Conservation (phyloP, 2,113 vertebrate species). For the Asarcornis scutulata region DNA sequence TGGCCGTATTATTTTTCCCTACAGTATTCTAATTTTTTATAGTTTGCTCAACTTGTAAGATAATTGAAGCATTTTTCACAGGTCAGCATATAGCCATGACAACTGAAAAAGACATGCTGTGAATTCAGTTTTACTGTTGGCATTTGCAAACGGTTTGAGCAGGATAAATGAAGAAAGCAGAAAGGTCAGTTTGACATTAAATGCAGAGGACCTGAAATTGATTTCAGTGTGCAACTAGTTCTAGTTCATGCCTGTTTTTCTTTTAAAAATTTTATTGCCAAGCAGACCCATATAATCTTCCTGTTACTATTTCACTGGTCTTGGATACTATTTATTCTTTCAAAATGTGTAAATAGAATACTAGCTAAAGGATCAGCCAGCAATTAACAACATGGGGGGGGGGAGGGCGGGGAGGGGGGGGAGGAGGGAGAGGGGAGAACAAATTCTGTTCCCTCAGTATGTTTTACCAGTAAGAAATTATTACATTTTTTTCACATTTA, state of each 20-base stretch:
- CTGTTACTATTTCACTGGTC: background rate
- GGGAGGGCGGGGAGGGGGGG: no score
- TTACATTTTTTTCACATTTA: constrained; percentile 26
- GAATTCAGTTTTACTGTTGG: background rate
- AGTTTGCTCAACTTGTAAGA: background rate
- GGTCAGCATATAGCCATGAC: background rate
- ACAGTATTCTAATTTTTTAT: background rate
- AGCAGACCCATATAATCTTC: background rate
- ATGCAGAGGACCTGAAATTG: background rate
- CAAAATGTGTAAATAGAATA: background rate
- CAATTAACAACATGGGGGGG: background rate
- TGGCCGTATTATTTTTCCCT: background rate
- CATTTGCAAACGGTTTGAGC: background rate
- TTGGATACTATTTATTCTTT: background rate
- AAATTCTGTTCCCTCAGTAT: background rate
- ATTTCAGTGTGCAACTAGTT: background rate
- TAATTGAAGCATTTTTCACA: background rate
- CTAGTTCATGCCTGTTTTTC: background rate
- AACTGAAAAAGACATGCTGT: background rate
- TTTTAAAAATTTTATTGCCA: background rate
- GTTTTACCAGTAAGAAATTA: constrained; percentile 51
- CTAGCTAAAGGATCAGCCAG: background rate
- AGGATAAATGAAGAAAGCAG: background rate
- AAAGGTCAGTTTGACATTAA: background rate
- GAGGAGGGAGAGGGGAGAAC: no score